Base-by-base conservation (phyloP, 2,113 vertebrate genomes). In the Trematomus loennbergii region DNA sequence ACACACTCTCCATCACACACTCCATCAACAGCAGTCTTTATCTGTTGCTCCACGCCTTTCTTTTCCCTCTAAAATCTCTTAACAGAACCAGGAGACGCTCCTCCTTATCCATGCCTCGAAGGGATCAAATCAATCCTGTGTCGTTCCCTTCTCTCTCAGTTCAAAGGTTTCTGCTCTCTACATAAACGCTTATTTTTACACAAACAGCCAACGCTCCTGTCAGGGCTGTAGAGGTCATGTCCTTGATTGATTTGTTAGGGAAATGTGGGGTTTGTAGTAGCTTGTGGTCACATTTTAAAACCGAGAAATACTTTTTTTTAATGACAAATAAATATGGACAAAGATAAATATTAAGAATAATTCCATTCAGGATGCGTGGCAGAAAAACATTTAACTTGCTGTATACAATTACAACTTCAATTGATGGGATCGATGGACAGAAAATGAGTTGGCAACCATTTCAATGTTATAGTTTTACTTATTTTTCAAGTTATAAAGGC, bases 81-180 rank as follows among this genome's bases (percentile, higher is more conserved):
- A 68, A 49, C 45, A 29, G 33, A 58, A 53, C 72, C 68, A 66
- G 81, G 58, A 82, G 59, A 29, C 9, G 13, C 74, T 76, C 13
- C 16, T 79, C 63, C 69, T 57, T 36, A 43, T 71, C 22, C 55
- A 36, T 36, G 36, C 70, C 73, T 64, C 17, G 0, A 29, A 67
- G 71, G 72, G 74, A n/a, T 46, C 70, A 74, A 82, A 90, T 90
- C 81, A 77, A 87, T 89, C 71, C 63, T 54, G 20, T n/a, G 43
- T 46, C 40, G 17, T 75, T 78, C 61, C 58, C 59, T 11, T 78
- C 55, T 72, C 5, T n/a, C 62, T 84, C 58, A 81, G 69, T 82
- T 86, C 83, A 90, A 87, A 81, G 82, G 80, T 88, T 88, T 76
- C 45, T 69, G 60, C 60, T 78, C 72, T 78, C 58, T 58, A 79